Percentiles rank a stretch among this genome's conserved stretches.
These are phyloP conservation scores for Serilophus lunatus DNA, from an alignment of 2,113 vertebrate species.

Conservation along the genomic window DNA sequence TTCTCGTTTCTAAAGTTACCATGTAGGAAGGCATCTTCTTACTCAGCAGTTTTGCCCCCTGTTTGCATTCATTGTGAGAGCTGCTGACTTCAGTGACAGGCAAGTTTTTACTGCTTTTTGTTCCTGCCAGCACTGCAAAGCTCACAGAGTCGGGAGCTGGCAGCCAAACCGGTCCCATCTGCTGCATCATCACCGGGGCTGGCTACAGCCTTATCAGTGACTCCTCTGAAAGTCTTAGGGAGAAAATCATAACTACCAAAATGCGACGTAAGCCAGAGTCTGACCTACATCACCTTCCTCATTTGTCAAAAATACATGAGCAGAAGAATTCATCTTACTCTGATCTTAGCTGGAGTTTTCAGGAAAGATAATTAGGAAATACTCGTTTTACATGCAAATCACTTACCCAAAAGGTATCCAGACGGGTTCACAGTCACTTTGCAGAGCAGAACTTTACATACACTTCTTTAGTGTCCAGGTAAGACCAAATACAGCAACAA, in stretches of 20 bases:
- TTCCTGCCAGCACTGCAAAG: constrained; percentile 44
- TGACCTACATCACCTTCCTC: not conserved
- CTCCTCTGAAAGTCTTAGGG: not conserved
- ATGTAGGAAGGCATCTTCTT: constrained; percentile 35
- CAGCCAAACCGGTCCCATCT: not conserved
- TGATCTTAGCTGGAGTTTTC: not conserved
- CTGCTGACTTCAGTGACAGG: constrained; percentile 57
- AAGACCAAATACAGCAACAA: not conserved
- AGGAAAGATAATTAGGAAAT: not conserved
- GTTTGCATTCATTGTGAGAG: constrained; percentile 56
- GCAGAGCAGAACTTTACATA: not conserved
- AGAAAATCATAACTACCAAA: not conserved
- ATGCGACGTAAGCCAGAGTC: not conserved
- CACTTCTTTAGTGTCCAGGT: not conserved
- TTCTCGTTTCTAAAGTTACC: constrained; percentile 19
- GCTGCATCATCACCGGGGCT: not conserved
- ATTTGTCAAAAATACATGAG: not conserved
- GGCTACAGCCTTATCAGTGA: not conserved
- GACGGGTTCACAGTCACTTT: not conserved
- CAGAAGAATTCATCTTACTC: not conserved
- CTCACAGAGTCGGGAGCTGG: not conserved
- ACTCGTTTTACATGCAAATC: not conserved
- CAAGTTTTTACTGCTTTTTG: constrained; percentile 66
- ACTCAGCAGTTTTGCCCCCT: constrained; percentile 55
- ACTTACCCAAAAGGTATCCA: not conserved